Conservation (phyloP, 2,888 invertebrate genomes). For the Gerris lacustris region DNA sequence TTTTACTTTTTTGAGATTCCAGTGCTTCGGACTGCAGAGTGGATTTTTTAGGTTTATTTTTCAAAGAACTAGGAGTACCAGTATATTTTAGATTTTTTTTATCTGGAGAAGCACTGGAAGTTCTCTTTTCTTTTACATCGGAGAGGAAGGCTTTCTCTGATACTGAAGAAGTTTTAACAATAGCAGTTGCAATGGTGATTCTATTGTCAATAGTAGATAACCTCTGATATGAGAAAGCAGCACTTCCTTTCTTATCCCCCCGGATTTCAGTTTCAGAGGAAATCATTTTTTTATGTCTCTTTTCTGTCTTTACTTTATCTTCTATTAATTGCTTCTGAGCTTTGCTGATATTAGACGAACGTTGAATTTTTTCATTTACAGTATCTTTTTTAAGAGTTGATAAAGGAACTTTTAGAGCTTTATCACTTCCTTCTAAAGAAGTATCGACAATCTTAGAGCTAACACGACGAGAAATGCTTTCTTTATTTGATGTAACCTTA, state of each 20-base stretch:
- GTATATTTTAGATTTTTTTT: slow-evolving; percentile 6
- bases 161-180: neutral
- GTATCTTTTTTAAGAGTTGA: neutral
- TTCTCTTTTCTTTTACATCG: neutral
- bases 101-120: neutral
- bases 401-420: slow-evolving; percentile 8
- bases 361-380: neutral
- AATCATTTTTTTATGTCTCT: too few species aligned
- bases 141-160: neutral
- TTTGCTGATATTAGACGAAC: neutral
- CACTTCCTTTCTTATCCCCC: too few species aligned
- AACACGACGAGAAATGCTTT: neutral
- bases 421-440: neutral
- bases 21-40: too few species aligned
- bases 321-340: neutral
- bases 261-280: too few species aligned
- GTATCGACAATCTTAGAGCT: neutral
- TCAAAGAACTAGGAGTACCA: too few species aligned
- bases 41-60: too few species aligned
- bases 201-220: too few species aligned
- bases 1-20: too few species aligned
- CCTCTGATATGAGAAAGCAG: too few species aligned
- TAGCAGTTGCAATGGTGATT: neutral
- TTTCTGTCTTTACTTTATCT: too few species aligned
- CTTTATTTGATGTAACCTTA: neutral